A percentile compares a stretch with the other conserved stretches of the same genome.
Conservation (phyloP, 1,140 invertebrate genomes). For the Drosophila dunni region DNA sequence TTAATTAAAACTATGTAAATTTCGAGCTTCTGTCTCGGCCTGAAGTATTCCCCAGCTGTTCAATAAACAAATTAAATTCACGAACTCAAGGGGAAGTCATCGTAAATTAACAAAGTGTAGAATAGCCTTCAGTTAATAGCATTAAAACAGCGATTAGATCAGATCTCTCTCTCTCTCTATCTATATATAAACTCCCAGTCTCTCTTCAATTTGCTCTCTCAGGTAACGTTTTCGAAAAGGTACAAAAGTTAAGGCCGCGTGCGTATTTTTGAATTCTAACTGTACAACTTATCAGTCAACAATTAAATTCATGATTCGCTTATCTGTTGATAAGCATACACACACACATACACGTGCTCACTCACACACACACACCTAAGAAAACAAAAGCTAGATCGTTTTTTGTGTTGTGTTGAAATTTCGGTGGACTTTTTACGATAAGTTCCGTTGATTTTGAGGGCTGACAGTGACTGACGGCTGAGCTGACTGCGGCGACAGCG, state of each 20-base stretch:
- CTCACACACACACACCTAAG: conserved; percentile 1
- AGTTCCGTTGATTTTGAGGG: conserved; percentile 39
- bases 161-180: conserved; percentile 2
- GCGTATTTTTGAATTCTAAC: conserved; percentile 24
- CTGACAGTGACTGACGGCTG: conserved; percentile 19
- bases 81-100: conserved; percentile 23
- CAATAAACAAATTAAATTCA: neutral
- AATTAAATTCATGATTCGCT: conserved; percentile 61
- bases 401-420: conserved; percentile 32
- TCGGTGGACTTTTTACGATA: conserved; percentile 50
- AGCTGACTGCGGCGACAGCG: conserved; percentile 17
- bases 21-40: conserved; percentile 52
- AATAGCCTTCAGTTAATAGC: conserved; percentile 25
- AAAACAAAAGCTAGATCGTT: conserved; percentile 1
- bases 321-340: conserved; percentile 69
- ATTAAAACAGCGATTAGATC: conserved; percentile 45
- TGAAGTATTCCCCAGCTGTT: neutral
- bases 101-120: conserved; percentile 29
- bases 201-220: neutral
- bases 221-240: conserved; percentile 21
- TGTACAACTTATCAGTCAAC: conserved; percentile 61
- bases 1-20: conserved; percentile 59
- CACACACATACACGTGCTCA: conserved; percentile 28
- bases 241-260: conserved; percentile 49
- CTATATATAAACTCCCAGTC: neutral